phyloP scores from a whole-genome alignment of 2,888 invertebrate species.

The Eristalinus sepulchralis region DNA sequence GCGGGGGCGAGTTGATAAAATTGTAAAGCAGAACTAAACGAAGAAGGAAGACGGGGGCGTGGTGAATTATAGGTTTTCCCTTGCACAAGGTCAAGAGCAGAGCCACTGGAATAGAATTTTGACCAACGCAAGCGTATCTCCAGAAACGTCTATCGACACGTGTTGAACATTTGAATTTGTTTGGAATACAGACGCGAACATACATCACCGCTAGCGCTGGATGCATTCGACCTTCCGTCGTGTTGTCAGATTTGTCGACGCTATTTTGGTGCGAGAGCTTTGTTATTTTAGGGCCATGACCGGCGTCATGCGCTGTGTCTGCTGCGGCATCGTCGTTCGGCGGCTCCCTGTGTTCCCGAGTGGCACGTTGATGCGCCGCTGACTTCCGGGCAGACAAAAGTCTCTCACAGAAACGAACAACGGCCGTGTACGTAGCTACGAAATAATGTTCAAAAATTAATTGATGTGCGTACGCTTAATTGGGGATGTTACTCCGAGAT shows the following conservation, averaged over 20 bases:
- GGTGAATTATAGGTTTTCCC: background rate
- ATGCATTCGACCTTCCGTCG: slow-evolving; percentile 10
- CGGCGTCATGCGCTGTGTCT: slow-evolving; percentile 1
- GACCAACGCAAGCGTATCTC: background rate
- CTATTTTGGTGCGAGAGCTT: background rate
- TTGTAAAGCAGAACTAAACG: background rate
- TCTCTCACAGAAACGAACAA: background rate
- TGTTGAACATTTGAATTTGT: slow-evolving; percentile 11
- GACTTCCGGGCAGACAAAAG: slow-evolving; percentile 2
- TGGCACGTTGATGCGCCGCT: background rate
- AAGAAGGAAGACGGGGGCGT: background rate
- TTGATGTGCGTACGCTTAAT: slow-evolving; percentile 8
- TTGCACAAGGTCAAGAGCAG: background rate
- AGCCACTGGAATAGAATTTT: background rate
- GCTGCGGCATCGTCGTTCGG: background rate
- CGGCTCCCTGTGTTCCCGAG: background rate
- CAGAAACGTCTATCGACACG: background rate
- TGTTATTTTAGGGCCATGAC: slow-evolving; percentile 10
- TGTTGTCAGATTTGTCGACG: slow-evolving; percentile 13
- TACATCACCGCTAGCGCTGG: background rate
- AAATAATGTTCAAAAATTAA: slow-evolving; percentile 8
- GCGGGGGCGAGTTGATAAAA: background rate
- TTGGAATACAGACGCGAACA: slow-evolving; percentile 1
- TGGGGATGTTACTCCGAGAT: background rate
- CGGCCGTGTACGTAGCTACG: background rate